Percentiles rank a stretch among this genome's conserved stretches.
phyloP scores from a whole-genome alignment of 2,113 vertebrate species.

The Gymnogyps californianus region DNA sequence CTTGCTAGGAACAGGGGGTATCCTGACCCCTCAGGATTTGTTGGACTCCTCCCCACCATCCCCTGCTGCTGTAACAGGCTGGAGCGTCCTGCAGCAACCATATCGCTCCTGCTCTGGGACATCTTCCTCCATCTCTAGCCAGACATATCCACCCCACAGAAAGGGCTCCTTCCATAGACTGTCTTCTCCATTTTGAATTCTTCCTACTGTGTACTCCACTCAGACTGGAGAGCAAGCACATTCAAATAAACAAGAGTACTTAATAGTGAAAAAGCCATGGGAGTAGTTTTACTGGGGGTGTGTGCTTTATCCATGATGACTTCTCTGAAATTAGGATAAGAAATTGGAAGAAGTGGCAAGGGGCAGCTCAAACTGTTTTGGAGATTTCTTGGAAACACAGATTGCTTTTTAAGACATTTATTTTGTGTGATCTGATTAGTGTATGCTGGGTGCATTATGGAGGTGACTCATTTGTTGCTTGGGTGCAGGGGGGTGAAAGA shows the following conservation, averaged over 20 bases:
- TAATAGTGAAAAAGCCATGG: background rate
- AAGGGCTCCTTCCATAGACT: background rate
- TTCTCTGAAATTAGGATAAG: background rate
- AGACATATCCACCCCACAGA: background rate
- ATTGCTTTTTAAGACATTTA: background rate
- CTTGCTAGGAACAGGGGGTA: background rate
- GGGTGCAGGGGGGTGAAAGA: background rate
- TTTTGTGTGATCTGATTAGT: background rate
- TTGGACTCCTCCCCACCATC: background rate
- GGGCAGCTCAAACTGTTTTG: background rate
- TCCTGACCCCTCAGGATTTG: background rate
- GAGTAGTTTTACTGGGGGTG: background rate
- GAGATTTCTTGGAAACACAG: background rate
- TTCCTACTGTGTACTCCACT: background rate
- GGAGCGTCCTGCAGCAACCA: background rate
- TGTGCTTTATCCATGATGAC: background rate
- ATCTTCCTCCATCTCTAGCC: background rate
- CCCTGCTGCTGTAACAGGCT: background rate
- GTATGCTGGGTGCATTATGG: background rate
- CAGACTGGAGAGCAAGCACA: background rate
- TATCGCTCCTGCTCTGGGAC: background rate
- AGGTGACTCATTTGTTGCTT: background rate
- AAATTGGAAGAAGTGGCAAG: background rate
- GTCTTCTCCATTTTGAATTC: background rate
- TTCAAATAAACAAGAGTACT: background rate